Conservation (phyloP, 2,888 invertebrate species). For the Acanthosepion lycidas region DNA sequence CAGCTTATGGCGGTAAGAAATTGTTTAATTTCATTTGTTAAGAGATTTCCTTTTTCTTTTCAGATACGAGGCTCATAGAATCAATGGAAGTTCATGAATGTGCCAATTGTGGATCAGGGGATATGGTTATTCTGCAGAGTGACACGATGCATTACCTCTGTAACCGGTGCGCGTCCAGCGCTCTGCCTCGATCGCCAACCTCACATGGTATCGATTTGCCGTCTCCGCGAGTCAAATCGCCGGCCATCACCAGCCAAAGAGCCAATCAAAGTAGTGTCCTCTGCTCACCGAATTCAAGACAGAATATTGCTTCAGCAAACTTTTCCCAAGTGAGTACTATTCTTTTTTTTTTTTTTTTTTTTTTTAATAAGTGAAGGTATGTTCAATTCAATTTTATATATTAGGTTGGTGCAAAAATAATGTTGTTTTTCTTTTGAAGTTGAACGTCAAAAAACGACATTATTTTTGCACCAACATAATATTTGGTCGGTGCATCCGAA, state of each 20-base stretch:
- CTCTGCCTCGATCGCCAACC: not conserved
- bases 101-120: conserved; percentile 36
- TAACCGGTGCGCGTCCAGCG: not conserved
- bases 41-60: not conserved
- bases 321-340: not conserved
- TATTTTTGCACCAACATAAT: no score
- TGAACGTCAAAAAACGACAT: no score
- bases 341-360: not conserved
- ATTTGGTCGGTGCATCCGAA: no score
- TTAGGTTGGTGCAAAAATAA: no score
- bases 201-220: not conserved
- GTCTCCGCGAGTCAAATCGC: not conserved
- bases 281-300: not conserved
- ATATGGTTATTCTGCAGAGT: conserved; percentile 20
- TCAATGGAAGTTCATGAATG: conserved; percentile 33
- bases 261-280: not conserved
- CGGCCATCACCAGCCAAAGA: not conserved
- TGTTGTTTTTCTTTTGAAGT: no score
- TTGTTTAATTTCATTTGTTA: not conserved
- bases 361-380: no score
- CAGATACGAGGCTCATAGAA: not conserved
- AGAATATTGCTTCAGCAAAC: not conserved
- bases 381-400: no score
- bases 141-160: conserved; percentile 38
- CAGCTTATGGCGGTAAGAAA: not conserved